Base-by-base conservation (phyloP, 2,888 invertebrate genomes). In the Harpalus rubripes region DNA sequence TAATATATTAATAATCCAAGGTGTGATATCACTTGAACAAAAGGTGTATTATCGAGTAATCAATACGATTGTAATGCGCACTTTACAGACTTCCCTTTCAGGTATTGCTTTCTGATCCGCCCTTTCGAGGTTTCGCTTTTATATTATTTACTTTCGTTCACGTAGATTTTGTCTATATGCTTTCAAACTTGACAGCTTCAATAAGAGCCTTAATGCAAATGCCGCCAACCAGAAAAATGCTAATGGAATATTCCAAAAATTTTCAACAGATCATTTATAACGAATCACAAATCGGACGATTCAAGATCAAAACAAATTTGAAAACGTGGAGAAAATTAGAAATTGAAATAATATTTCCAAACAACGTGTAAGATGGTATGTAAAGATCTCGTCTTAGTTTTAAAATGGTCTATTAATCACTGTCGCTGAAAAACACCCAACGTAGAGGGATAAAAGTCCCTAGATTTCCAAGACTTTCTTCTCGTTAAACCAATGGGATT, bases 31-130 rank as follows among this genome's bases (percentile, higher is more conserved):
- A 10, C 18, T 44, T 74, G 44, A 16, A 18, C 16, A 44, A 41
- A 74, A 41, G 16, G 15, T 74, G 44, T 74, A 68, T 32, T 74
- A 74, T 12, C 72, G 44, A 52, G 72, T 52, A 44, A 74, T 74
- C 72, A 74, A 74, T 74, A 74, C 41, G 72, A 44, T 74, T 44
- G 72, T 74, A 44, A 74, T 68, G 72, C 8, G 15, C 72, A 74
- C 18, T 74, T 44, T 41, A 52, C 44, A 7, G 72, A 3, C 44
- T 44, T 74, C 44, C 52, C 16, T 74, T 74, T 74, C 72, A 74
- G 72, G 72, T 74, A 74, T 74, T 74, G 72, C 44, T 74, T 74
- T 74, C 72, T 74, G 72, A 74, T 74, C 72, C 72, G 72, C 44
- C 72, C 44, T 74, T 74, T 74, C 72, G 72, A 44, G 72, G 72